Conservation (phyloP, 2,113 vertebrate genomes). For the Nematolebias whitei region DNA sequence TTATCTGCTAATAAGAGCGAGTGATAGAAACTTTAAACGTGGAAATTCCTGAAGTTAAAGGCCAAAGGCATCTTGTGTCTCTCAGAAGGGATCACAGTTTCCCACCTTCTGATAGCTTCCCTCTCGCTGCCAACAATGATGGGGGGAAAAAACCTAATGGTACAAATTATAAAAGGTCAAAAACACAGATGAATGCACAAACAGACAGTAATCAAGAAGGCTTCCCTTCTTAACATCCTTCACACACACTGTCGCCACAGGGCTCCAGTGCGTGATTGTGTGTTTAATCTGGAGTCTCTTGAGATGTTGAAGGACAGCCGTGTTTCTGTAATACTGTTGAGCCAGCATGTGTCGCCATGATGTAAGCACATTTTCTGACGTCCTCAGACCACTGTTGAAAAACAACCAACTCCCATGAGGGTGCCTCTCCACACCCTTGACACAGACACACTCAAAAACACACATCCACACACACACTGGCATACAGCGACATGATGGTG, state of each 20-base stretch:
- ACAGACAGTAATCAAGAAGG: constrained; percentile 24
- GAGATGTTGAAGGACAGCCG: constrained; percentile 69
- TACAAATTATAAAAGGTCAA: constrained; percentile 24
- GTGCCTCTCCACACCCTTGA: not conserved
- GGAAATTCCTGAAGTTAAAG: constrained; percentile 51
- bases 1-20: constrained; percentile 35
- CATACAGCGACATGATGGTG: constrained; percentile 41
- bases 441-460: not conserved
- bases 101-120: constrained; percentile 38
- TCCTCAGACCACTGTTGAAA: constrained; percentile 66
- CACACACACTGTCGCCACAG: constrained; percentile 30
- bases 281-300: constrained; percentile 59
- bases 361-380: constrained; percentile 75
- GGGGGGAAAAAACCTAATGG: constrained; percentile 5
- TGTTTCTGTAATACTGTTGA: constrained; percentile 64
- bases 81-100: constrained; percentile 31
- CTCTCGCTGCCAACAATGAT: constrained; percentile 22
- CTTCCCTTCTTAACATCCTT: constrained; percentile 37
- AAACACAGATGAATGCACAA: constrained; percentile 29
- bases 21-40: constrained; percentile 37
- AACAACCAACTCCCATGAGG: constrained; percentile 68
- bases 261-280: constrained; percentile 37
- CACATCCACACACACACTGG: not conserved
- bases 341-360: constrained; percentile 66
- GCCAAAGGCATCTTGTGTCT: constrained; percentile 38